Evolutionary conservation across 1,140 invertebrate genomes (phyloP).

Genomic region (Drosophila miranda): DNA sequence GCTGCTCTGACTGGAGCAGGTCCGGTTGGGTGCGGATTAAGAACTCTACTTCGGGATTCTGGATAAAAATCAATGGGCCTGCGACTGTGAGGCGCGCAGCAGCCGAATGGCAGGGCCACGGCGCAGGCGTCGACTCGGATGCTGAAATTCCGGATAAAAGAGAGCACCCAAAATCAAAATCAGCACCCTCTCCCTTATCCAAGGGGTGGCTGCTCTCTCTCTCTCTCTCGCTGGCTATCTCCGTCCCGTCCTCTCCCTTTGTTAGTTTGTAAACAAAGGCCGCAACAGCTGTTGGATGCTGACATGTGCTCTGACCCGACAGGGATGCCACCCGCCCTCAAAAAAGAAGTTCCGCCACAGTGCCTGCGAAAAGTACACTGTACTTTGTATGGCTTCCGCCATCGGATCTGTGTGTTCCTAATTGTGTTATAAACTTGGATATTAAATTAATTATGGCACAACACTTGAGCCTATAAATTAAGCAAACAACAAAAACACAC

Average conservation of each 20-base stretch:
- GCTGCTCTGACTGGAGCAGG: constrained; percentile 43
- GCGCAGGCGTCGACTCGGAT: constrained; percentile 13
- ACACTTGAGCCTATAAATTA: constrained; percentile 53
- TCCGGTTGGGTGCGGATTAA: constrained; percentile 77
- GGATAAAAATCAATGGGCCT: constrained; percentile 76
- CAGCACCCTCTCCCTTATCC: constrained; percentile 4
- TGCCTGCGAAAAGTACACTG: constrained; percentile 55
- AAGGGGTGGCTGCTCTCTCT: constrained; percentile 8
- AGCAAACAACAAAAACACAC: constrained; percentile 13
- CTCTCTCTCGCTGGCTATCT: not conserved
- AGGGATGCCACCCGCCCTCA: constrained; percentile 28
- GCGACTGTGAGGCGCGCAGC: constrained; percentile 65
- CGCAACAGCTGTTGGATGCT: constrained; percentile 66
- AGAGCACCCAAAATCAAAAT: constrained; percentile 9
- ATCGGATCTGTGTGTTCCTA: too few species aligned
- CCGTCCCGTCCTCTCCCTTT: not conserved
- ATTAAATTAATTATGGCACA: constrained; percentile 55
- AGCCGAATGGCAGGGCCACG: constrained; percentile 23
- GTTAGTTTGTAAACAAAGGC: constrained; percentile 70
- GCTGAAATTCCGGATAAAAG: constrained; percentile 42
- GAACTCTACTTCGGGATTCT: constrained; percentile 69
- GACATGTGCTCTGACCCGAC: constrained; percentile 31
- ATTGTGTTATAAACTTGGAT: too few species aligned
- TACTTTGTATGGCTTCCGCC: constrained; percentile 6
- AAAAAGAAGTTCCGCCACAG: constrained; percentile 33